Conservation (phyloP, 1,140 invertebrate genomes). For the Drosophila albomicans region DNA sequence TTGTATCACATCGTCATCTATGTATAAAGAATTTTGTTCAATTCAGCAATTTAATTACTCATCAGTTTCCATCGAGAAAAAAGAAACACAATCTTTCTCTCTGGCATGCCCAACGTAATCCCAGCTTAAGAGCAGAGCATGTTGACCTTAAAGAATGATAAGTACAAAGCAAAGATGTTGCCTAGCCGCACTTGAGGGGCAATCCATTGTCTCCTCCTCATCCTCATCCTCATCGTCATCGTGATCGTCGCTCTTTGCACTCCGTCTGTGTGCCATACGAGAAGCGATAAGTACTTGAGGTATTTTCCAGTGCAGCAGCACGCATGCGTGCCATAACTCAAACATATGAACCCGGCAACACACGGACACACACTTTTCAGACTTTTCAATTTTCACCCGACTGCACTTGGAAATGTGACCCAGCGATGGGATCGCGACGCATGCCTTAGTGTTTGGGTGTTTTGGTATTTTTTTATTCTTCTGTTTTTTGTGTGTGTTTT, state of each 20-base stretch:
- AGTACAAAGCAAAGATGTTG: slow-evolving; percentile 31
- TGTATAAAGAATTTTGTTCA: background rate
- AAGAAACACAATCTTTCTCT: slow-evolving; percentile 15
- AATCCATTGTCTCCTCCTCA: slow-evolving; percentile 21
- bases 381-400: slow-evolving; percentile 68
- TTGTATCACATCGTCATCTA: no score
- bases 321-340: slow-evolving; percentile 80
- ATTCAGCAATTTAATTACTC: slow-evolving; percentile 10
- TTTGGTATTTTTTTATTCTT: slow-evolving; percentile 12
- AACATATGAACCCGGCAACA: slow-evolving; percentile 56
- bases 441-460: slow-evolving; percentile 40
- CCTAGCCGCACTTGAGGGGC: slow-evolving; percentile 22
- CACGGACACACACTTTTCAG: slow-evolving; percentile 9
- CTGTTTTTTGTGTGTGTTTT: background rate
- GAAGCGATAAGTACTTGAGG: slow-evolving; percentile 43
- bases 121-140: slow-evolving; percentile 17
- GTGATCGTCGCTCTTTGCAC: background rate
- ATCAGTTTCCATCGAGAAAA: slow-evolving; percentile 9
- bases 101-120: slow-evolving; percentile 19
- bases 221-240: background rate
- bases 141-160: slow-evolving; percentile 38
- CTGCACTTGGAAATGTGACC: slow-evolving; percentile 63
- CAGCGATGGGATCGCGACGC: slow-evolving; percentile 36
- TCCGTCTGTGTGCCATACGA: slow-evolving; percentile 36
- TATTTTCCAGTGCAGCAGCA: slow-evolving; percentile 61